Percentiles rank a stretch among this genome's conserved stretches.
phyloP scores from a whole-genome alignment of 53 echinoderm and acorn worm species.

The Pentamera pediparva region DNA sequence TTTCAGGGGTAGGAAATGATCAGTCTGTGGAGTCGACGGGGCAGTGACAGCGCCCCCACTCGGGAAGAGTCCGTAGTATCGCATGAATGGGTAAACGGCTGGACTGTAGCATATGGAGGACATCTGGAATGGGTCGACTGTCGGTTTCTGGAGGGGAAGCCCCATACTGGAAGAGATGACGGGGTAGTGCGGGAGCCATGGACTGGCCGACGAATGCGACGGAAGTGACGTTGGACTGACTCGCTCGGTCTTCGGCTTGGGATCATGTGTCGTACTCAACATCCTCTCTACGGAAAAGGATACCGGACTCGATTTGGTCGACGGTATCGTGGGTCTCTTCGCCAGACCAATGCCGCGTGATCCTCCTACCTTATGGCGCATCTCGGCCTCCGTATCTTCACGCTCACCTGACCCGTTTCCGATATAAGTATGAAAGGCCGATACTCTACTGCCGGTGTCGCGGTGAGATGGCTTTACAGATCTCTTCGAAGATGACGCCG shows the following conservation, averaged over 20 bases:
- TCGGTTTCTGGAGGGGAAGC: background rate
- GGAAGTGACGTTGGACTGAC: conserved; percentile 12
- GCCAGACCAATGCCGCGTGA: background rate
- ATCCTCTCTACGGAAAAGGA: conserved; percentile 30
- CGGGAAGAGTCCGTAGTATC: conserved; percentile 21
- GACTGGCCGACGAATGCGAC: background rate
- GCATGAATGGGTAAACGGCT: conserved; percentile 12
- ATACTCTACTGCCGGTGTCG: background rate
- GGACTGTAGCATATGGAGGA: conserved; percentile 11
- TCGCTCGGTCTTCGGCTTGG: background rate
- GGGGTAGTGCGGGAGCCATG: conserved; percentile 11
- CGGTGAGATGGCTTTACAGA: background rate
- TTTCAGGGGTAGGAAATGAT: conserved; percentile 9
- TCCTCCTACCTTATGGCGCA: background rate
- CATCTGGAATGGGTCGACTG: conserved; percentile 23
- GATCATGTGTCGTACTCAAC: background rate
- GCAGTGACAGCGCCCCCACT: background rate
- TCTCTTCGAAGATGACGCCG: background rate
- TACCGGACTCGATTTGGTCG: conserved; percentile 20
- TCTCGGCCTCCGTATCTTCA: conserved; percentile 4
- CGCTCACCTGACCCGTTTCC: background rate
- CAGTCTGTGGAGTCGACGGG: background rate
- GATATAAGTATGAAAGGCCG: conserved; percentile 28
- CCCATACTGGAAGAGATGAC: conserved; percentile 14
- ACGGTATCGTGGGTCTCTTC: background rate